A percentile compares a stretch with the other conserved stretches of the same genome.
These are phyloP conservation scores for Saccostrea cuccullata DNA, from an alignment of 1,140 invertebrate genomes.

Conservation along the genomic window DNA sequence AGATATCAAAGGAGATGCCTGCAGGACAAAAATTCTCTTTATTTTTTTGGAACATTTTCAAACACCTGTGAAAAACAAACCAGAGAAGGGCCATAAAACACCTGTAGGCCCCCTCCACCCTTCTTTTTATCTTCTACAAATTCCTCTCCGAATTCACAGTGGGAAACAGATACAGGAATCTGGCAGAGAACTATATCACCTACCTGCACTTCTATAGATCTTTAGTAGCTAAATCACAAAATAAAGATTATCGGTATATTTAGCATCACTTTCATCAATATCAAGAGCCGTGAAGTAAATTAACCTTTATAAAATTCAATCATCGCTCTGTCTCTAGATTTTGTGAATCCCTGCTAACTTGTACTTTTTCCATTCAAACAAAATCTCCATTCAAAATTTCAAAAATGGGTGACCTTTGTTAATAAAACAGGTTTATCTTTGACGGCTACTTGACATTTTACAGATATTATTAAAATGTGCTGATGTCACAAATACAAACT, in stretches of 20 bases:
- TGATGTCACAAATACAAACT: background rate
- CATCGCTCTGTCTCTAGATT: background rate
- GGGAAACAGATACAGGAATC: background rate
- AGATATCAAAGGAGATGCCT: constrained; percentile 24
- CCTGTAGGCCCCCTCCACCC: background rate
- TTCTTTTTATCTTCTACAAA: background rate
- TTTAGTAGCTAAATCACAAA: background rate
- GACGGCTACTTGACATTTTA: background rate
- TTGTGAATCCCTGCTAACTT: background rate
- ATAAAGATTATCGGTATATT: background rate
- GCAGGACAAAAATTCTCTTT: constrained; percentile 6
- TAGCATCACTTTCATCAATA: constrained; percentile 3
- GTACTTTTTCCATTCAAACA: background rate
- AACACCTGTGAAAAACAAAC: constrained; percentile 23
- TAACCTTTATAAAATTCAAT: constrained; percentile 12
- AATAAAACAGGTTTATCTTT: background rate
- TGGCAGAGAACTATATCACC: background rate
- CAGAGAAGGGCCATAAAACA: background rate
- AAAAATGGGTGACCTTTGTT: background rate
- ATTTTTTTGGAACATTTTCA: constrained; percentile 28
- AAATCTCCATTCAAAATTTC: background rate
- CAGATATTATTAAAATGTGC: background rate
- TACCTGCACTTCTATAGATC: constrained; percentile 1
- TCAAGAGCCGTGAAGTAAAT: background rate
- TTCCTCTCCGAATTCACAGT: constrained; percentile 1